These are phyloP conservation scores for Osmoderma eremita DNA, from an alignment of 2,888 invertebrate genomes.

Conservation along the genomic window DNA sequence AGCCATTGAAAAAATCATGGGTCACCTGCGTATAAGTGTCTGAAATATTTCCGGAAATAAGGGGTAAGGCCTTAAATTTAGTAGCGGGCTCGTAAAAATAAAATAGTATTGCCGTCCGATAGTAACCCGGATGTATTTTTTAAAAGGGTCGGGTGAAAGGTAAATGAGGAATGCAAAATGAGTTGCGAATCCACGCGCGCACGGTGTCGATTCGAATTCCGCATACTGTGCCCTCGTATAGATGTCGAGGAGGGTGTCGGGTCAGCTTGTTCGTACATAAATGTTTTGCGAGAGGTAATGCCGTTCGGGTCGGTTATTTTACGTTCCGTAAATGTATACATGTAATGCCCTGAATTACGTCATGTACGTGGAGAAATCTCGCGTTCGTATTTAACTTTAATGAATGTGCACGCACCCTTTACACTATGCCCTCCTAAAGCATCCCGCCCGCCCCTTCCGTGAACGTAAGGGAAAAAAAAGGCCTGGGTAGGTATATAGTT, in stretches of 20 bases:
- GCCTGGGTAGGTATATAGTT: background rate
- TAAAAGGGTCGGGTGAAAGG: constrained; percentile 40
- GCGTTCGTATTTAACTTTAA: constrained; percentile 29
- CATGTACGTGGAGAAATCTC: constrained; percentile 20
- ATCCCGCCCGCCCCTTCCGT: background rate
- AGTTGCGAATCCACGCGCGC: constrained; percentile 39
- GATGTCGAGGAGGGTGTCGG: constrained; percentile 23
- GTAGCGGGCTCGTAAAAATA: constrained; percentile 32
- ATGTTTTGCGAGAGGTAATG: constrained; percentile 38
- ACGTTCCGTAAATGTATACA: constrained; percentile 29
- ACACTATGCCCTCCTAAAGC: constrained; percentile 9
- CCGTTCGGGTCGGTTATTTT: constrained; percentile 5
- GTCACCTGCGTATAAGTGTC: constrained; percentile 32
- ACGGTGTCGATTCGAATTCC: constrained; percentile 33
- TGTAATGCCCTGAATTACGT: constrained; percentile 26
- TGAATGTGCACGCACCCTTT: constrained; percentile 31
- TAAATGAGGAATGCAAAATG: constrained; percentile 43
- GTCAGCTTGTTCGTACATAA: constrained; percentile 22
- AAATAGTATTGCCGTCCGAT: constrained; percentile 38
- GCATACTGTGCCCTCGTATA: constrained; percentile 10
- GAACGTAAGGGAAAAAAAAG: constrained; percentile 8
- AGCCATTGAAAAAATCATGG: constrained; percentile 30
- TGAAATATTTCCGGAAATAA: constrained; percentile 37
- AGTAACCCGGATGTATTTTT: constrained; percentile 39
- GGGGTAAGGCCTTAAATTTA: constrained; percentile 35